These are phyloP conservation scores for Hydrophis major DNA, from an alignment of 2,797 vertebrate species.

Conservation along the genomic window DNA sequence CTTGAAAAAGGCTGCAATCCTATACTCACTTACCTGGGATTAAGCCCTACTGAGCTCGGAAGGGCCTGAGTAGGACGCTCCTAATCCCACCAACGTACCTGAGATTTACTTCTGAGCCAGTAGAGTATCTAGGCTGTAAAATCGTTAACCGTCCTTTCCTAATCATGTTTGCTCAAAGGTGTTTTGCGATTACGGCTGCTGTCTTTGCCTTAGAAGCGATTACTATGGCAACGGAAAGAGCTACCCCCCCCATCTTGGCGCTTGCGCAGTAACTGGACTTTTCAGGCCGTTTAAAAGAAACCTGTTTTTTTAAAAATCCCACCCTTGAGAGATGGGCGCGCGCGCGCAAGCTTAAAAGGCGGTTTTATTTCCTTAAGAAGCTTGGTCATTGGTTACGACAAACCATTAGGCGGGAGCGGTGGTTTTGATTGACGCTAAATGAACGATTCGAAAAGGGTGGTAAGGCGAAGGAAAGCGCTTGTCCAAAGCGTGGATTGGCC, in stretches of 20 bases:
- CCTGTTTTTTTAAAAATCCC: conserved; percentile 52
- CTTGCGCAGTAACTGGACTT: not conserved
- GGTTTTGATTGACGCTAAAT: rapidly evolving
- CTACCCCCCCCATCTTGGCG: conserved; percentile 6
- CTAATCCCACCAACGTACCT: not conserved
- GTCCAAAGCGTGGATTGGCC: conserved; percentile 1
- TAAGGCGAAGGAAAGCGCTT: not conserved
- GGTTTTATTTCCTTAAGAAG: not conserved
- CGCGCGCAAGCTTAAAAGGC: conserved; percentile 5
- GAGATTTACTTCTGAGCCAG: not conserved
- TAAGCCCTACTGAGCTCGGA: not conserved
- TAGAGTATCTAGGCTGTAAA: not conserved
- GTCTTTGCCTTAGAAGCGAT: not conserved
- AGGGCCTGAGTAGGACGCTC: not conserved
- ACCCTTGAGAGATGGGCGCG: conserved; percentile 20
- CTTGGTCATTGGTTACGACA: conserved; percentile 12
- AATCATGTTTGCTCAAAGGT: not conserved
- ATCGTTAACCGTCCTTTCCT: not conserved
- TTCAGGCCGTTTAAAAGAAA: conserved; percentile 30
- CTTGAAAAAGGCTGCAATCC: not conserved
- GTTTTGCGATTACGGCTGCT: not conserved
- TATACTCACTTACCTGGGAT: not conserved
- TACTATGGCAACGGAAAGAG: conserved; percentile 17
- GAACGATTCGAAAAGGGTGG: rapidly evolving
- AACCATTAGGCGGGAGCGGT: rapidly evolving